A percentile compares a stretch with the other conserved stretches of the same genome.
These are phyloP conservation scores for Folsomia manolachei DNA, from an alignment of 2,888 invertebrate species.

Conservation along the genomic window DNA sequence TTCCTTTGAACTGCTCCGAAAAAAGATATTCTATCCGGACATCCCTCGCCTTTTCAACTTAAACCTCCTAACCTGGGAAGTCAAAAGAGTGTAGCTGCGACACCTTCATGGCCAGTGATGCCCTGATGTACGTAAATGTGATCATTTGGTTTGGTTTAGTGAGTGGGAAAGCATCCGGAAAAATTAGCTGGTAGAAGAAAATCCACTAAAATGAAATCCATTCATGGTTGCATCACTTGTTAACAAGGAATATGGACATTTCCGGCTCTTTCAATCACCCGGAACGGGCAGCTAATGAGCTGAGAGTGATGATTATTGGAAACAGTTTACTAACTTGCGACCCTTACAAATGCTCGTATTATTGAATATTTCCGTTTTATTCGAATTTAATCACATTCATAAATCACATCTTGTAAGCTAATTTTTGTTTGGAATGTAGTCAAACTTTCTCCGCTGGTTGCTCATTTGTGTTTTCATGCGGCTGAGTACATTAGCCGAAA, in stretches of 20 bases:
- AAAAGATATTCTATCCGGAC: slow-evolving; percentile 25
- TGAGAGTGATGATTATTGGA: not conserved
- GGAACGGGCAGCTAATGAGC: not conserved
- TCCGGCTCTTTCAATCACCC: not conserved
- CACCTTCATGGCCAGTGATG: slow-evolving; percentile 22
- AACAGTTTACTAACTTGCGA: not conserved
- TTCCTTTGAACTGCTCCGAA: slow-evolving; percentile 22
- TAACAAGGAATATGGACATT: not conserved
- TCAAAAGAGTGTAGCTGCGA: slow-evolving; percentile 18
- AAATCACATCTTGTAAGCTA: too few relatives aligned
- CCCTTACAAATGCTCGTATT: not conserved
- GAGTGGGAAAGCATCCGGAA: too few relatives aligned
- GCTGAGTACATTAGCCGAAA: slow-evolving; percentile 14
- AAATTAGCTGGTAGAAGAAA: slow-evolving; percentile 8
- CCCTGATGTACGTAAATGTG: too few relatives aligned
- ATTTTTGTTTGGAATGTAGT: not conserved
- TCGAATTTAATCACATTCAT: too few relatives aligned
- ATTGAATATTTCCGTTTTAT: too few relatives aligned
- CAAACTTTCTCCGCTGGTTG: not conserved
- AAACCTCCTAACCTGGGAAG: not conserved
- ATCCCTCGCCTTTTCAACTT: slow-evolving; percentile 27
- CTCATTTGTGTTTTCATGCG: slow-evolving; percentile 1
- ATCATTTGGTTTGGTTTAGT: too few relatives aligned
- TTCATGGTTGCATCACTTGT: not conserved
- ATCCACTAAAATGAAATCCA: slow-evolving; percentile 17